Evolutionary conservation across 2,113 vertebrate genomes (phyloP), one percentile per base, ranked within the genome.

Genomic region (Elephas maximus): DNA sequence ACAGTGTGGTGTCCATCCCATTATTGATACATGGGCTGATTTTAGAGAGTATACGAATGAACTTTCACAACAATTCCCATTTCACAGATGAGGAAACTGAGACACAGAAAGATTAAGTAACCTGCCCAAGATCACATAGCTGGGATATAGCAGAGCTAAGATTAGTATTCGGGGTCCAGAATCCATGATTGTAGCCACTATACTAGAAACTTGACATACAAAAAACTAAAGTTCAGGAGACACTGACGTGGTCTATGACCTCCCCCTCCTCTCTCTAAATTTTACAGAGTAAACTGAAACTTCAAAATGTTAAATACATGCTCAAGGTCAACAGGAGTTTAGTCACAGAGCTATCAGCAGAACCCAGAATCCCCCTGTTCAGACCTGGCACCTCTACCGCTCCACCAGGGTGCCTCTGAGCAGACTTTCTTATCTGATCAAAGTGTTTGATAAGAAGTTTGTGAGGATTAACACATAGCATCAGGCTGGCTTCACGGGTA

Each of bases 41-140:
- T 79, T 96, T 57, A 78, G 57, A 71, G n/a, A 87, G 21, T 33
- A 67, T 82, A 67, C 71, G 28, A 83, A 48, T 84, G 73, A 93
- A 63, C 30, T 96, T 84, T 82, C 63, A 15, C 53, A 57, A 57
- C 53, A 57, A 20, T 24, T 90, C 73, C 37, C 45, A 74, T 57
- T 57, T 85, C 65, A 76, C 20, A 94, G 82, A 51, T 28, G 37
- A 85, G 44, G 65, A 91, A 93, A 65, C 44, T 57, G 15, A 57
- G 53, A 12, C 11, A 57, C 53, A 15, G 8, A n/a, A 51, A 65
- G 24, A 33, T 17, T 78, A 48, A 78, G 76, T 78, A 51, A 71
- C 11, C 85, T 83, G 24, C 15, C 74, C n/a, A 37, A 63, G 69
- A 57, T 15, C 24, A 76, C 17, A 33, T 0, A 48, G 9, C 23